Percentiles rank a stretch among this genome's conserved stretches.
phyloP scores from a whole-genome alignment of 2,113 vertebrate species.

The Brachypteracias leptosomus region DNA sequence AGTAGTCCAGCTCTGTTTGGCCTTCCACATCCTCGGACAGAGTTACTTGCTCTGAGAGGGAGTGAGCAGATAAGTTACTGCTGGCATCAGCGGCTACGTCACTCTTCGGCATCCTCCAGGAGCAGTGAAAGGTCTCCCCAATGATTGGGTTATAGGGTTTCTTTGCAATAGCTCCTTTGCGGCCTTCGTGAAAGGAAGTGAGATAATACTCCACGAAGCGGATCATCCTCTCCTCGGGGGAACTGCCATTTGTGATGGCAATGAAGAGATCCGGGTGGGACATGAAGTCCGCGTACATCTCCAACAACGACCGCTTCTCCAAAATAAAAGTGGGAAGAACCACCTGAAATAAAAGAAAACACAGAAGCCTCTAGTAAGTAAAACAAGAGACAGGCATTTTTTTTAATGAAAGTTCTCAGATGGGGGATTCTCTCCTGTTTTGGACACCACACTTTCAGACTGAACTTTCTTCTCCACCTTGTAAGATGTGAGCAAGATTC shows the following conservation, averaged over 20 bases:
- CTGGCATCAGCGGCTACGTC: neutral
- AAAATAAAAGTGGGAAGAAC: constrained; percentile 98
- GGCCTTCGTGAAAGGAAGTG: constrained; percentile 97
- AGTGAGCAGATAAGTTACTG: constrained; percentile 24
- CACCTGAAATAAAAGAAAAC: constrained; percentile 78
- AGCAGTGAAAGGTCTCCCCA: constrained; percentile 97
- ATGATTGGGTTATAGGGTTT: constrained; percentile 99
- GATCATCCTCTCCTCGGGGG: constrained; percentile 92
- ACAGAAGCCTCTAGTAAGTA: neutral
- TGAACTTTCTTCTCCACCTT: neutral
- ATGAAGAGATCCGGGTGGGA: constrained; percentile 95
- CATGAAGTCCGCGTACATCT: constrained; percentile 99
- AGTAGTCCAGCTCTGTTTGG: constrained; percentile 70
- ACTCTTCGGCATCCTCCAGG: constrained; percentile 84
- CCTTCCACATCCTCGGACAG: constrained; percentile 41
- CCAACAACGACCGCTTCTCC: constrained; percentile 95
- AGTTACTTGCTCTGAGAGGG: constrained; percentile 41
- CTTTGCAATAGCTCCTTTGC: constrained; percentile 96
- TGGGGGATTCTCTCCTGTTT: neutral
- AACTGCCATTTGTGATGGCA: constrained; percentile 83
- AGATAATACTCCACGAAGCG: constrained; percentile 98
- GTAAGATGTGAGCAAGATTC: neutral
- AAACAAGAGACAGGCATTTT: neutral
- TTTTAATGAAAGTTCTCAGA: neutral
- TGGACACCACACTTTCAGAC: neutral